Evolutionary conservation across 2,888 invertebrate genomes (phyloP).

Genomic region (Sphaeridia pumilis): DNA sequence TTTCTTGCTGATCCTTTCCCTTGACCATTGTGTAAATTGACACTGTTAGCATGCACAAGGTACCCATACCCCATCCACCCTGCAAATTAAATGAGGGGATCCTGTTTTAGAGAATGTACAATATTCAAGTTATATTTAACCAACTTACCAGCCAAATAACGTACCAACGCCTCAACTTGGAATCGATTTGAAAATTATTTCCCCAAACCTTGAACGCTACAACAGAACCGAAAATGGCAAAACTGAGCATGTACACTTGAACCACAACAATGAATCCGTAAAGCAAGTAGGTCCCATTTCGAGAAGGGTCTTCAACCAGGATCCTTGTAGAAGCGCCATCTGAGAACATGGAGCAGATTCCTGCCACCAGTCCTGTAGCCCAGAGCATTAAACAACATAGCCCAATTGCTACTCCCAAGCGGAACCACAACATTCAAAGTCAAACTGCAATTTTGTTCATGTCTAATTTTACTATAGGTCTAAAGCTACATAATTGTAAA

Average conservation of each 20-base stretch:
- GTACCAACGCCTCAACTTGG: slow-evolving; percentile 20
- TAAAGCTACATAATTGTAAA: too few species aligned
- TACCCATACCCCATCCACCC: slow-evolving; percentile 15
- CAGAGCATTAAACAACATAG: slow-evolving; percentile 8
- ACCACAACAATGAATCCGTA: slow-evolving; percentile 20
- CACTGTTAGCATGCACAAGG: slow-evolving; percentile 2
- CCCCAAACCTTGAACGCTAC: slow-evolving; percentile 22
- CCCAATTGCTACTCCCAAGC: slow-evolving; percentile 12
- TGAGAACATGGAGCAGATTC: slow-evolving; percentile 17
- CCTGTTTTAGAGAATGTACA: too few species aligned
- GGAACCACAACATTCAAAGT: slow-evolving; percentile 35
- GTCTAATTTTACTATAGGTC: too few species aligned
- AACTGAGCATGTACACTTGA: slow-evolving; percentile 12
- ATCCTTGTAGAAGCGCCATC: slow-evolving; percentile 10
- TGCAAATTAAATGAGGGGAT: slow-evolving; percentile 8
- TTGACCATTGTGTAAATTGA: slow-evolving; percentile 22
- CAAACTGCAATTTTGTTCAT: too few species aligned
- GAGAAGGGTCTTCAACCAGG: slow-evolving; percentile 23
- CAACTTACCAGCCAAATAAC: slow-evolving; percentile 21
- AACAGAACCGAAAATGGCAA: slow-evolving; percentile 14
- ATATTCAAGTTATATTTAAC: too few species aligned
- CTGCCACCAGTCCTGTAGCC: slow-evolving; percentile 3
- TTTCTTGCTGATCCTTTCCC: slow-evolving; percentile 25
- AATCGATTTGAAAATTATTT: slow-evolving; percentile 33
- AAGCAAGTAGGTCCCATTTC: slow-evolving; percentile 19